A percentile compares a stretch with the other conserved stretches of the same genome.
These are phyloP conservation scores for Branchellion lobata DNA, from an alignment of 2,888 invertebrate species.

Conservation along the genomic window DNA sequence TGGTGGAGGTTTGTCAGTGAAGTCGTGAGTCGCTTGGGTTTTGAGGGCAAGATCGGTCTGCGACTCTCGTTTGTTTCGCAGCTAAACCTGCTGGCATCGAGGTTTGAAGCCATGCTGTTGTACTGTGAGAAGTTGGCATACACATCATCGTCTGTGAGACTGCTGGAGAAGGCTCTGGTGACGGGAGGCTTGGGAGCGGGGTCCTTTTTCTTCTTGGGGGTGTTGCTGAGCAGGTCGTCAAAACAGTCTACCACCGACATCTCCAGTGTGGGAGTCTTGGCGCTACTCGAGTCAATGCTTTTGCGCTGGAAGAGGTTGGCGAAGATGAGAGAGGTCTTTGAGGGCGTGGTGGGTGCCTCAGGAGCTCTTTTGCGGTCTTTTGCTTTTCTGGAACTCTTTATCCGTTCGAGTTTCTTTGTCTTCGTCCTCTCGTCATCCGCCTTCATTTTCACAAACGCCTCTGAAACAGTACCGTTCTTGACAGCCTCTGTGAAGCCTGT, in stretches of 20 bases:
- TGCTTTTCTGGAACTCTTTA: background rate
- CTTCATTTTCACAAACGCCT: background rate
- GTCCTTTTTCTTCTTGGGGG: background rate
- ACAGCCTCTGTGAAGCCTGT: background rate
- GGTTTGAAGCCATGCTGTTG: background rate
- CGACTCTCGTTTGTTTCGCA: no score
- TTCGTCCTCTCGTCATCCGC: background rate
- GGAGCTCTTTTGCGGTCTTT: background rate
- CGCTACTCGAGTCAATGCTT: background rate
- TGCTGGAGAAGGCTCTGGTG: background rate
- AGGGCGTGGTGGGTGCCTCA: background rate
- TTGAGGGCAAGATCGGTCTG: no score
- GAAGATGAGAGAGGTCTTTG: background rate
- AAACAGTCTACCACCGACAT: background rate
- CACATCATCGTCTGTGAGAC: background rate
- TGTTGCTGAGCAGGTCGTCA: no score
- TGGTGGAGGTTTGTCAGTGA: no score
- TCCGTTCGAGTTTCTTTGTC: background rate
- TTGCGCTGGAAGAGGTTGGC: background rate
- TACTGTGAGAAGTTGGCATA: background rate
- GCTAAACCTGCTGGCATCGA: no score
- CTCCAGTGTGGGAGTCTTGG: background rate
- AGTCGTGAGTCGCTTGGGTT: no score
- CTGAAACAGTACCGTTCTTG: background rate
- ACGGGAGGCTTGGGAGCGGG: background rate